These are phyloP conservation scores for Stenodera caucasica DNA, from an alignment of 2,888 invertebrate species.

Conservation along the genomic window DNA sequence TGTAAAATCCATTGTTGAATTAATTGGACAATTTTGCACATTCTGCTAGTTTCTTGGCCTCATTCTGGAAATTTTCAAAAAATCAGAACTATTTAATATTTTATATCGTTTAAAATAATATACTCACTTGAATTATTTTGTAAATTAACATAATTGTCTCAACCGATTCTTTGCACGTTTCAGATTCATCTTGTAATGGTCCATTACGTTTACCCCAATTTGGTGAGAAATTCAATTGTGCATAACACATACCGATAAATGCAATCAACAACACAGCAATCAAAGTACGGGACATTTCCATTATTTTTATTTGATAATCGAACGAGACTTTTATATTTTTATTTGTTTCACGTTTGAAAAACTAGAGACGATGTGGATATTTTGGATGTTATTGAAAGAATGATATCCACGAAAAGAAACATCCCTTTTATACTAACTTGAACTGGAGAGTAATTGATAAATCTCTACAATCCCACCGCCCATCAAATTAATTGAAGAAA, in stretches of 20 bases:
- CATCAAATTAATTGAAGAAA: conserved; percentile 47
- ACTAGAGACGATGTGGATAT: conserved; percentile 7
- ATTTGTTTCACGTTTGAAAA: conserved; percentile 20
- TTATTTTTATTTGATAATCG: no score
- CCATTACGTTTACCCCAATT: conserved; percentile 13
- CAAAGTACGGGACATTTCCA: conserved; percentile 33
- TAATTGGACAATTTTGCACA: conserved; percentile 49
- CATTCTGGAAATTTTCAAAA: conserved; percentile 51
- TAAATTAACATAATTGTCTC: conserved; percentile 15
- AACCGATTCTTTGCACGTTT: conserved; percentile 15
- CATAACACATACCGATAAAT: conserved; percentile 41
- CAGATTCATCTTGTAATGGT: background rate
- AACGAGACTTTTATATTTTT: no score
- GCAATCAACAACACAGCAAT: conserved; percentile 37
- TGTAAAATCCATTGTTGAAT: background rate
- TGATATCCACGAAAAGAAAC: conserved; percentile 28
- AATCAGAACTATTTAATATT: no score
- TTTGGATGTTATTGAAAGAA: conserved; percentile 26
- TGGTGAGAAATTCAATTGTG: conserved; percentile 52
- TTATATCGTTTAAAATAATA: no score
- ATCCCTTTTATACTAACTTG: conserved; percentile 35
- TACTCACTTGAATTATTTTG: conserved; percentile 16
- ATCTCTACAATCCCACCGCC: conserved; percentile 34
- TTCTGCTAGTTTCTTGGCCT: conserved; percentile 51
- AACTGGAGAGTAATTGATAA: conserved; percentile 27